Base-by-base conservation (phyloP, 2,113 vertebrate species). In the Macaca mulatta region DNA sequence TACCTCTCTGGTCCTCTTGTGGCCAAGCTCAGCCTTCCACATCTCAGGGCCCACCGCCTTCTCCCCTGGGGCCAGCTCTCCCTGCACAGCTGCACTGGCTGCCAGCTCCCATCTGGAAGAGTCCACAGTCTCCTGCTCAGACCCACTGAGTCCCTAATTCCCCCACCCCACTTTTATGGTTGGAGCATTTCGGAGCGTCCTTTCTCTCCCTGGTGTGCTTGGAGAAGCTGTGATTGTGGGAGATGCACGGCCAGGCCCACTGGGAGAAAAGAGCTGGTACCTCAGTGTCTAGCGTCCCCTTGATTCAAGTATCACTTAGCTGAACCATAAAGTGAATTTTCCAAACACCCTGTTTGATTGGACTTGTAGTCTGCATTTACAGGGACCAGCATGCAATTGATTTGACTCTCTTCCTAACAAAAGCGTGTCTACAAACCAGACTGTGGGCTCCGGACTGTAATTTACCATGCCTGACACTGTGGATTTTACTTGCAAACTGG, bases 401-500 rank as follows among this genome's bases (percentile, higher is more conserved):
- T 45, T 78, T 59, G 22, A 67, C 85, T 13, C 1, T 40, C 72
- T 59, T 61, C 89, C 82, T n/a, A 48, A 77, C 27, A 5, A 4
- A 82, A 35, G 78, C 2, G 0, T 6, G 13, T 93, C 94, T 94
- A 45, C 32, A 72, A 81, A 87, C 25, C 48, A 9, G 64, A 43
- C 70, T 32, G 1, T 3, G 35, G 94, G 38, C 90, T 94, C 86
- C 17, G 43, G 90, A 59, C 48, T 92, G 82, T 97, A 79, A 96
- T 98, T 97, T 97, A 74, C 90, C n/a, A 10, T 0, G n/a, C 57
- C 89, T 43, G 64, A 50, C 3, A 30, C 83, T 25, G 23, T 0
- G 35, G 45, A 18, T 72, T 96, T 92, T 72, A 48, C 96, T 97
- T 97, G 94, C 84, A 96, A 97, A 96, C 30, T 61, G 67, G 57